Evolutionary conservation across 2,797 vertebrate genomes (phyloP), one percentile per base, ranked within the genome.

Genomic region (Smutsia temminckii): DNA sequence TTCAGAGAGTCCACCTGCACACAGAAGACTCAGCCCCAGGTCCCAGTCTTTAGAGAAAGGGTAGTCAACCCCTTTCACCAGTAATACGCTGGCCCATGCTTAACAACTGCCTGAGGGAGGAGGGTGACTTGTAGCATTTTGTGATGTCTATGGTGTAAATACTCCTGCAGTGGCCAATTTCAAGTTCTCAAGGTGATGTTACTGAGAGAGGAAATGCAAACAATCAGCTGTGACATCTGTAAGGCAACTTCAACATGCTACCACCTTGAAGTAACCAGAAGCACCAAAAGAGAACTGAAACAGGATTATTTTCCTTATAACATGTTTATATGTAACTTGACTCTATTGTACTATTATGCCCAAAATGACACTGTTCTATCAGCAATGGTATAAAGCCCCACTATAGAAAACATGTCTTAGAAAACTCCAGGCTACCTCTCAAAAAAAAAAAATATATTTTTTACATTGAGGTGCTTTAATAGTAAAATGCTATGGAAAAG

Each of bases 31-130:
- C 51, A 59, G 8, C n/a, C 6, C 23, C 20, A 23, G 8, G n/a
- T 2, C 49, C 1, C 5, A 0, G 4, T 53, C 4, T 2, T 25
- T 64, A 10, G 59, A 91, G 91, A 40, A 10, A n/a, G 11, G 42
- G 78, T 25, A 20, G 2, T 5, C 34, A 25, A 29, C 7, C 4
- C 13, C 23, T 46, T 53, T 66, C 29, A 72, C 16, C 14, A 64
- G 9, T 4, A 61, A 63, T 9, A 8, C 20, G 13, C 51, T 68
- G 51, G 13, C 3, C 3, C 13, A n/a, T 1, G 32, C 7, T 46
- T n/a, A 85, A 20, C 27, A 53, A 34, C 42, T 0, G 0, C 32
- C 9, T 11, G 51, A 40, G 2, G 3, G 16, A 14, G 34, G 11
- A 69, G 16, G 21, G 18, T 3, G 12, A 37, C 17, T 53, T n/a